phyloP scores from a whole-genome alignment of 2,113 vertebrate genomes.

The Athene cunicularia region DNA sequence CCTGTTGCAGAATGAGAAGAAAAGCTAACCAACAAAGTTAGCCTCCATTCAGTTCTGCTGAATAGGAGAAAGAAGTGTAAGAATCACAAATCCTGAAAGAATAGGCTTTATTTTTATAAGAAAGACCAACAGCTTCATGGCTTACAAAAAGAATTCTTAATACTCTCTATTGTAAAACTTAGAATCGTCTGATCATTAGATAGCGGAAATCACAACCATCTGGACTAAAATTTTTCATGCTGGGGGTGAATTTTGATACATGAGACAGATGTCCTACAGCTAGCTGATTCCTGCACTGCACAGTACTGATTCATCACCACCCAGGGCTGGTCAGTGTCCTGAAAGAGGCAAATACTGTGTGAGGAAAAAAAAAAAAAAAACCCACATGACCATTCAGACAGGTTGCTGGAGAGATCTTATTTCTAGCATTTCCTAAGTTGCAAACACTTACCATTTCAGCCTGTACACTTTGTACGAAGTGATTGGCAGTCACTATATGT shows the following conservation, averaged over 20 bases:
- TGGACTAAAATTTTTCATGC: neutral
- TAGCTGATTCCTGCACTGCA: neutral
- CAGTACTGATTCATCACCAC: neutral
- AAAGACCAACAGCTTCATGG: neutral
- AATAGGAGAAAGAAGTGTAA: neutral
- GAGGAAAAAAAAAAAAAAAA: neutral
- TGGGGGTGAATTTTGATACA: neutral
- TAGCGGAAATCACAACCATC: neutral
- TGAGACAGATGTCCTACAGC: neutral
- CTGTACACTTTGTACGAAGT: neutral
- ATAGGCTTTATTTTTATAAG: neutral
- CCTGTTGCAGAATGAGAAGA: neutral
- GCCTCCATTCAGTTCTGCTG: neutral
- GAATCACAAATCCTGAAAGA: neutral
- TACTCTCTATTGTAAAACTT: neutral
- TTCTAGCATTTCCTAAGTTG: neutral
- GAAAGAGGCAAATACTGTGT: neutral
- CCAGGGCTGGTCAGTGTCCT: neutral
- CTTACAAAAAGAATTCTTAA: neutral
- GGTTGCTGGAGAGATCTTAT: neutral
- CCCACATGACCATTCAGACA: neutral
- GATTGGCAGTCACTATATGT: neutral
- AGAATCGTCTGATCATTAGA: neutral
- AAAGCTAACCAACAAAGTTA: neutral
- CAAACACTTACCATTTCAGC: neutral